Evolutionary conservation across 2,888 invertebrate species (phyloP).

Genomic region (Microdon myrmicae): DNA sequence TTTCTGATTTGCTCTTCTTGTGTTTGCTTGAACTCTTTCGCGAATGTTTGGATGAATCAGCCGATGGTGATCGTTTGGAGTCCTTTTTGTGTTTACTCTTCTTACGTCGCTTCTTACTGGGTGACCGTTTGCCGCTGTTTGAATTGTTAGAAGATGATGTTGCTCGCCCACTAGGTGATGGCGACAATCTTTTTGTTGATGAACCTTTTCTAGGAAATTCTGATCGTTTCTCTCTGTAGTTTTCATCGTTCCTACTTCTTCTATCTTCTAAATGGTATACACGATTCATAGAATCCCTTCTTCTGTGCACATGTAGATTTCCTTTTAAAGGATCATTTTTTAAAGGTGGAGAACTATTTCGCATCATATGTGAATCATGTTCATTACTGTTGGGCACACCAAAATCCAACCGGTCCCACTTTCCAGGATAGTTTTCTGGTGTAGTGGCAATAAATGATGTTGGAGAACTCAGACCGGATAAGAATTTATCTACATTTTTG

Average conservation of each 20-base stretch:
- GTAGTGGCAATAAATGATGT: constrained; percentile 66
- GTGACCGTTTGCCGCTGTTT: constrained; percentile 65
- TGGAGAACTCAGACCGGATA: constrained; percentile 55
- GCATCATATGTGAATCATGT: constrained; percentile 20
- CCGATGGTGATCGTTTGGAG: constrained; percentile 69
- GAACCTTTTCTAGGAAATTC: constrained; percentile 69
- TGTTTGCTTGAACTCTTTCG: constrained; percentile 74
- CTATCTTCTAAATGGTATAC: constrained; percentile 17
- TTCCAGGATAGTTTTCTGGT: constrained; percentile 78
- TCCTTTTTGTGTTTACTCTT: constrained; percentile 73
- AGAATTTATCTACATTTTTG: constrained; percentile 62
- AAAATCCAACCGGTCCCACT: constrained; percentile 48
- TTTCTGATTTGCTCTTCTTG: constrained; percentile 75
- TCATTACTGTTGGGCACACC: constrained; percentile 42
- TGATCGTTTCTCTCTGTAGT: constrained; percentile 36
- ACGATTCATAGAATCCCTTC: constrained; percentile 16
- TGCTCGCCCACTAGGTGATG: constrained; percentile 25
- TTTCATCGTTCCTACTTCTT: constrained; percentile 19
- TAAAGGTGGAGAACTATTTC: constrained; percentile 10
- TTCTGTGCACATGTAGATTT: constrained; percentile 15
- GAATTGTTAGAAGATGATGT: constrained; percentile 35
- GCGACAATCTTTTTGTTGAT: constrained; percentile 68
- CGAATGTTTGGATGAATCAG: constrained; percentile 60
- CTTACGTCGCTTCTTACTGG: constrained; percentile 69
- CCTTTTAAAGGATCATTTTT: constrained; percentile 22